A percentile compares a stretch with the other conserved stretches of the same genome.
Evolutionary conservation across 2,797 vertebrate species (phyloP).

Genomic region (Myotis findleyi): DNA sequence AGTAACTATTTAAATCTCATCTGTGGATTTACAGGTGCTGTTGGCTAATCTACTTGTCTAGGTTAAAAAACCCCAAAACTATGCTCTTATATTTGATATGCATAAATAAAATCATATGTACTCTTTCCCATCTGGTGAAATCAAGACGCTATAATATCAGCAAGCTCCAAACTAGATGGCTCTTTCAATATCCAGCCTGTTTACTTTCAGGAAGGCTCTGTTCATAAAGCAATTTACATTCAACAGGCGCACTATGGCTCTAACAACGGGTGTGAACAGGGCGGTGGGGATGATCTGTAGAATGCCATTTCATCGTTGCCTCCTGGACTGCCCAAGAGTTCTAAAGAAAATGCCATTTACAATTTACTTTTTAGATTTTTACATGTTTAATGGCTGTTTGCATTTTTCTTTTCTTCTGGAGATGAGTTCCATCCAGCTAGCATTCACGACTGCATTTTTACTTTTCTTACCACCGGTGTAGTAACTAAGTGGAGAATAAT

Average conservation of each 20-base stretch:
- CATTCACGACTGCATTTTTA: neutral
- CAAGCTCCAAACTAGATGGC: neutral
- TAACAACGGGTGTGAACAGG: constrained; percentile 5
- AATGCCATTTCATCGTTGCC: neutral
- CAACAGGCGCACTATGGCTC: constrained; percentile 27
- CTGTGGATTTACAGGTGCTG: neutral
- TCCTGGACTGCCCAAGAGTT: neutral
- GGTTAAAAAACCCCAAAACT: neutral
- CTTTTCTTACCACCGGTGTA: neutral
- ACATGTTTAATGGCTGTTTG: neutral
- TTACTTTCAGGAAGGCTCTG: constrained; percentile 16
- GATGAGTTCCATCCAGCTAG: constrained; percentile 23
- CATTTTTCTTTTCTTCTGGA: constrained; percentile 6
- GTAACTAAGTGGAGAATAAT: neutral
- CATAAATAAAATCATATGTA: constrained; percentile 8
- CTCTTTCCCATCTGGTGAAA: constrained; percentile 38
- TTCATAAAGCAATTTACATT: constrained; percentile 60
- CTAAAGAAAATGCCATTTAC: constrained; percentile 50
- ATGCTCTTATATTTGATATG: constrained; percentile 12
- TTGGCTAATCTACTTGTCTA: neutral
- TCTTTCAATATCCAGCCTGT: constrained; percentile 44
- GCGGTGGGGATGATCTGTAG: neutral
- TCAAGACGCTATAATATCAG: neutral
- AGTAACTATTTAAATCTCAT: constrained; percentile 47
- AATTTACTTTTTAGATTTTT: constrained; percentile 12